Conservation (phyloP, 2,888 invertebrate species). For the Nomada hirtipes region DNA sequence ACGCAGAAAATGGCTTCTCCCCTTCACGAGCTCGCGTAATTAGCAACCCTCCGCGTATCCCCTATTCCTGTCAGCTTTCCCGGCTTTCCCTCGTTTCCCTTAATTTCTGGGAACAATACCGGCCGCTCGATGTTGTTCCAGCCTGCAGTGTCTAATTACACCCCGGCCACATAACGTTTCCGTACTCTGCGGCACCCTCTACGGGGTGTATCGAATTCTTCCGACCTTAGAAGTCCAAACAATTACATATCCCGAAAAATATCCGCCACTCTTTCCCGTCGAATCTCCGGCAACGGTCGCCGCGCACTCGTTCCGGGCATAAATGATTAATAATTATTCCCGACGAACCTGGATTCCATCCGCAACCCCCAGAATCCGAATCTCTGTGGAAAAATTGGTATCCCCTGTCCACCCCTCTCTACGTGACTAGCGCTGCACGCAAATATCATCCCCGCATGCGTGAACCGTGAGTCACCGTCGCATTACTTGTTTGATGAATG, state of each 20-base stretch:
- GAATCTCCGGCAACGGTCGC: no score
- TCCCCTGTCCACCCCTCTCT: constrained; percentile 2
- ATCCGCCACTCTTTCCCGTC: no score
- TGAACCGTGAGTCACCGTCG: constrained; percentile 76
- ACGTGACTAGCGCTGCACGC: constrained; percentile 57
- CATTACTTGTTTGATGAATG: constrained; percentile 81
- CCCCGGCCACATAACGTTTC: constrained; percentile 46
- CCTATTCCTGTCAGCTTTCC: constrained; percentile 73
- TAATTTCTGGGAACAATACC: constrained; percentile 82
- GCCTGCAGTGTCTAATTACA: constrained; percentile 83
- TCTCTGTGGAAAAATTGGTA: background rate
- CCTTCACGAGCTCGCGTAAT: constrained; percentile 77
- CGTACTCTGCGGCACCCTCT: constrained; percentile 5
- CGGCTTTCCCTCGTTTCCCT: constrained; percentile 80
- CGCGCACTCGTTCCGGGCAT: no score
- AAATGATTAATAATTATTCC: no score
- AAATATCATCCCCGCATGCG: constrained; percentile 69
- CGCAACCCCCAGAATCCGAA: background rate
- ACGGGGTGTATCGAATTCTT: constrained; percentile 52
- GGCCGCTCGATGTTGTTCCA: constrained; percentile 78
- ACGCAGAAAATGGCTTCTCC: constrained; percentile 75
- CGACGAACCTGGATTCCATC: no score
- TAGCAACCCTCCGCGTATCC: constrained; percentile 76
- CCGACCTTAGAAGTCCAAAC: no score
- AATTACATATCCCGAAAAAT: background rate